A percentile compares a stretch with the other conserved stretches of the same genome.
These are phyloP conservation scores for Lasioglossum figueresi DNA, from an alignment of 2,888 invertebrate genomes.

Conservation along the genomic window DNA sequence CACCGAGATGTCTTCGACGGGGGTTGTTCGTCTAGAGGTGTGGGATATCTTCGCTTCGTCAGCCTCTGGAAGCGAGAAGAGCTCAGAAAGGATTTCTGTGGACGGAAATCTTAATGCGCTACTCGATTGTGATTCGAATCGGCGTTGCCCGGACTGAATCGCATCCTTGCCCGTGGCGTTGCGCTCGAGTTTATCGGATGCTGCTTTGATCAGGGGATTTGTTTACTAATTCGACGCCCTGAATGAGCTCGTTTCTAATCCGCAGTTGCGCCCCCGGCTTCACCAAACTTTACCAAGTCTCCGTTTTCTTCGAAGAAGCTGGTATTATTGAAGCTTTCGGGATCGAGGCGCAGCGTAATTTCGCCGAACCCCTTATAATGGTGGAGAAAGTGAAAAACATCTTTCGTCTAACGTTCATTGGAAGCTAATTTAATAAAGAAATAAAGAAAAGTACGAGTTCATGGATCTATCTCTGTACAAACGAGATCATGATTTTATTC, in stretches of 20 bases:
- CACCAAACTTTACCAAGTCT: neutral
- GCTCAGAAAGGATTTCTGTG: conserved; percentile 39
- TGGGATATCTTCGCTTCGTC: conserved; percentile 31
- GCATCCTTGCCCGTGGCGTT: neutral
- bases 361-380: neutral
- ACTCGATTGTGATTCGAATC: conserved; percentile 11
- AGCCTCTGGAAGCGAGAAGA: conserved; percentile 14
- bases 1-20: conserved; percentile 37
- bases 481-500: no score
- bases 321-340: neutral
- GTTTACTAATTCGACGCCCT: conserved; percentile 14
- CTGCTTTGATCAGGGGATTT: conserved; percentile 17
- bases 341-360: neutral
- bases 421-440: neutral
- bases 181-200: conserved; percentile 22
- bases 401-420: neutral
- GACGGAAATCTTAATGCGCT: conserved; percentile 43
- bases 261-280: neutral
- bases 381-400: neutral
- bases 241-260: conserved; percentile 5
- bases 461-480: neutral
- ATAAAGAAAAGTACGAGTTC: neutral
- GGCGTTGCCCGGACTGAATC: neutral
- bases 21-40: conserved; percentile 9
- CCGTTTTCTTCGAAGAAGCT: neutral